Base-by-base conservation (phyloP, 2,797 vertebrate species). In the Anableps anableps region DNA sequence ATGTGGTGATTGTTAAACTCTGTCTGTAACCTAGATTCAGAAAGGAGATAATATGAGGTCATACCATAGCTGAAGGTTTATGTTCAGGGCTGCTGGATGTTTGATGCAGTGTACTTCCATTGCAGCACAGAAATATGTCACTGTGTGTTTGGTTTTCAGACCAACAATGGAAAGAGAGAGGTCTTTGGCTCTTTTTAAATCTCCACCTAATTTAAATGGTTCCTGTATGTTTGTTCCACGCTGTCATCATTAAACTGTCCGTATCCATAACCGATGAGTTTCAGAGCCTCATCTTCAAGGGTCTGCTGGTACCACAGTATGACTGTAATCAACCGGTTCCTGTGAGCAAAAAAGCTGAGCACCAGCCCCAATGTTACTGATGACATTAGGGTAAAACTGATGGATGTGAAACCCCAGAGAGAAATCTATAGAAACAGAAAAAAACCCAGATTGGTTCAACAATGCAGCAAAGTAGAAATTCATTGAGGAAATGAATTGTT, bases 261-360 rank as follows among this genome's bases (percentile, higher is more conserved):
- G 11, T 87, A 84, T 83, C 80, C 81, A 29, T 72, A 79, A 75
- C 91, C 86, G 3, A 89, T 47, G 0, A 89, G 85, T 50, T 78
- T 81, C 23, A 87, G 43, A 43, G 81, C 77, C 0, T 0, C 51
- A 78, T 81, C 62, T 34, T n/a, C 21, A 0, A 23, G 48, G 7
- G 7, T 14, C n/a, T 19, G 75, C 74, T 80, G 83, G 80, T 87
- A 90, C 89, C 85, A 89, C 36, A 83, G 36, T 79, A 90, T 87
- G 60, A 80, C 26, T 84, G 77, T 77, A 80, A 53, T 88, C 81
- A 0, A 16, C 7, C 41, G 64, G 11, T n/a, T 9, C 60, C 1
- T 92, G 85, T 0, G 73, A 80, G 43, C 90, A 90, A 50, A 60
- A 0, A 0, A 90, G 38, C 66, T 77, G 60, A n/a, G 77, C 83